Conservation (phyloP, 2,113 vertebrate species). For the Pelecanoides urinatrix region DNA sequence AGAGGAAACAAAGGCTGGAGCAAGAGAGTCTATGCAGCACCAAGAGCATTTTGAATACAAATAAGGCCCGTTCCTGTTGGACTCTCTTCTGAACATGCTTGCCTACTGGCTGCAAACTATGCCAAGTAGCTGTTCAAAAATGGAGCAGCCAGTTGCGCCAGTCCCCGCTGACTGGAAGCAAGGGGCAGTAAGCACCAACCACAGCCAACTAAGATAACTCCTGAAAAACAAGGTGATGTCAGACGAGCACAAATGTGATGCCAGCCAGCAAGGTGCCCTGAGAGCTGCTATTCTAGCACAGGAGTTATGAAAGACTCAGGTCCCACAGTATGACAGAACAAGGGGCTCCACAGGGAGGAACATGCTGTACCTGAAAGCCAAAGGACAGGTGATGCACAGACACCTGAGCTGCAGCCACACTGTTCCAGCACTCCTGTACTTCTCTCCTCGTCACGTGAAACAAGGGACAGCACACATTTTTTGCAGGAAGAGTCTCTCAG, state of each 20-base stretch:
- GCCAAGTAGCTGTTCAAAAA: constrained; percentile 1
- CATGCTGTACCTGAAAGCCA: neutral
- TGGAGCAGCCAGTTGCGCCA: neutral
- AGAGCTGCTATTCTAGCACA: neutral
- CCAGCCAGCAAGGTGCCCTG: constrained; percentile 14
- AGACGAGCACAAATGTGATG: neutral
- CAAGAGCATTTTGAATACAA: neutral
- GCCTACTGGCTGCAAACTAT: neutral
- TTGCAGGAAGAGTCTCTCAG: neutral
- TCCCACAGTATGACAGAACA: neutral
- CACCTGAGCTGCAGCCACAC: neutral
- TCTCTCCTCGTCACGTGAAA: neutral
- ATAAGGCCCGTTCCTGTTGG: neutral
- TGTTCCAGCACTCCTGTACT: neutral
- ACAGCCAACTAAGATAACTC: neutral
- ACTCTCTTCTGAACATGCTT: neutral
- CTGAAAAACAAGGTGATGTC: constrained; percentile 24
- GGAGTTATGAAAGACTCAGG: neutral
- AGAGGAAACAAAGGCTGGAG: constrained; percentile 32
- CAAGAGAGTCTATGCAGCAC: neutral
- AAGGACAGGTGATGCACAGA: neutral
- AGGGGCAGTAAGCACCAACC: neutral
- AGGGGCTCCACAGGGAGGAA: neutral
- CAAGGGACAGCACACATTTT: neutral
- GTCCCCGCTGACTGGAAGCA: neutral